Conservation (phyloP, 2,113 vertebrate genomes). For the Mustelus asterias region DNA sequence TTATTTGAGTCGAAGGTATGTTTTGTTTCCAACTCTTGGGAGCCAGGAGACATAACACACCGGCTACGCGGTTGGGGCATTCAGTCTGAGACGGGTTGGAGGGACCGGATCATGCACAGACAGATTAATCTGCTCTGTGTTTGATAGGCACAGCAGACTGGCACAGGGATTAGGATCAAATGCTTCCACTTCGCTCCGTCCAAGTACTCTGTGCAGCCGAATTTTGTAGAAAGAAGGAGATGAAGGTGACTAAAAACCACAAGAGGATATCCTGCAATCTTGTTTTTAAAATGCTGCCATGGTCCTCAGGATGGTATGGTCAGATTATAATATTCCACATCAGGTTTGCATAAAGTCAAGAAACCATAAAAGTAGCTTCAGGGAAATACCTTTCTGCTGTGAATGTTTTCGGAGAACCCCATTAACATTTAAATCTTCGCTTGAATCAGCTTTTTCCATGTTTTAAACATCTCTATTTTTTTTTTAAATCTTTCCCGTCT, state of each 20-base stretch:
- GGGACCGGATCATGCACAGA: not conserved
- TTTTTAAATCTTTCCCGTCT: not conserved
- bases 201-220: not conserved
- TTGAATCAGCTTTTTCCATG: not conserved
- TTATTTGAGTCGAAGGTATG: not conserved
- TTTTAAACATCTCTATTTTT: not conserved
- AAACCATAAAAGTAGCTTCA: conserved; percentile 8
- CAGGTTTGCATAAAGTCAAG: conserved; percentile 3
- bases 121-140: not conserved
- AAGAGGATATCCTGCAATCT: not conserved
- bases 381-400: not conserved
- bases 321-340: conserved; percentile 24
- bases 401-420: not conserved
- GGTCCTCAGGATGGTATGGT: not conserved
- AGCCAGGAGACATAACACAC: not conserved
- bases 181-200: not conserved
- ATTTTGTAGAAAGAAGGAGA: not conserved
- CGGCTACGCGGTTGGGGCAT: not conserved
- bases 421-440: not conserved
- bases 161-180: not conserved
- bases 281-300: not conserved
- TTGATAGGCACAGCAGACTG: not conserved
- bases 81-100: not conserved
- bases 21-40: not conserved
- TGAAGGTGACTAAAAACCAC: not conserved